Percentiles rank a stretch among this genome's conserved stretches.
Conservation (phyloP, 1,140 invertebrate species). For the Odontomachus brunneus region DNA sequence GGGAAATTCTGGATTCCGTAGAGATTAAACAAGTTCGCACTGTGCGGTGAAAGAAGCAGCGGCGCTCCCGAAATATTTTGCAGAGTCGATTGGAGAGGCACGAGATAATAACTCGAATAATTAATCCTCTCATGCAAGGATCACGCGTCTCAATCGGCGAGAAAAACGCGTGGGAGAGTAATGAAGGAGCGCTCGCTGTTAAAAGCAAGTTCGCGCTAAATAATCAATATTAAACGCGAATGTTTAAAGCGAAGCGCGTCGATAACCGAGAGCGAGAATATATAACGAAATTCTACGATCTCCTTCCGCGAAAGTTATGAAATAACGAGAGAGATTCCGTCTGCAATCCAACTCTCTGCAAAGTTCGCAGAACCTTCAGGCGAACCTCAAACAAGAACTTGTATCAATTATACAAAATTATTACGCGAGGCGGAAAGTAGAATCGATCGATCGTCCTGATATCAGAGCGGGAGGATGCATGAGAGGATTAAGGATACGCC, state of each 20-base stretch:
- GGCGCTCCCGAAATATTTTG: constrained; percentile 1
- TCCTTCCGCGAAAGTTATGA: neutral
- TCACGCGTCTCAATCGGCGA: neutral
- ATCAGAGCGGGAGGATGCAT: constrained; percentile 1
- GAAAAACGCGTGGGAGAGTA: neutral
- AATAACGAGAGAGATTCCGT: neutral
- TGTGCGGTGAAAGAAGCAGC: neutral
- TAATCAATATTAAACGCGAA: no score
- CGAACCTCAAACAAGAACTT: constrained; percentile 41
- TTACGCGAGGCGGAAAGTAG: neutral
- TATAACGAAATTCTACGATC: neutral
- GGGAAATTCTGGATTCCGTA: neutral
- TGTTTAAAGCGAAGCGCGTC: no score
- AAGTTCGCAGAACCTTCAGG: constrained; percentile 21
- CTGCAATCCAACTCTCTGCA: constrained; percentile 10
- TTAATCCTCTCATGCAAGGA: constrained; percentile 18
- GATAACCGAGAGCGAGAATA: neutral
- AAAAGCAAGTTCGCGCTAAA: no score
- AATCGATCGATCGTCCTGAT: neutral
- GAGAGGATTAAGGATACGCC: constrained; percentile 16
- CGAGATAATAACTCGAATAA: neutral
- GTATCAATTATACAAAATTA: constrained; percentile 35
- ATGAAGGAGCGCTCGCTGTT: no score
- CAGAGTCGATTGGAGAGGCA: neutral
- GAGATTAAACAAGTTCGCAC: no score